phyloP scores from a whole-genome alignment of 2,797 vertebrate species.

The Artibeus jamaicensis region DNA sequence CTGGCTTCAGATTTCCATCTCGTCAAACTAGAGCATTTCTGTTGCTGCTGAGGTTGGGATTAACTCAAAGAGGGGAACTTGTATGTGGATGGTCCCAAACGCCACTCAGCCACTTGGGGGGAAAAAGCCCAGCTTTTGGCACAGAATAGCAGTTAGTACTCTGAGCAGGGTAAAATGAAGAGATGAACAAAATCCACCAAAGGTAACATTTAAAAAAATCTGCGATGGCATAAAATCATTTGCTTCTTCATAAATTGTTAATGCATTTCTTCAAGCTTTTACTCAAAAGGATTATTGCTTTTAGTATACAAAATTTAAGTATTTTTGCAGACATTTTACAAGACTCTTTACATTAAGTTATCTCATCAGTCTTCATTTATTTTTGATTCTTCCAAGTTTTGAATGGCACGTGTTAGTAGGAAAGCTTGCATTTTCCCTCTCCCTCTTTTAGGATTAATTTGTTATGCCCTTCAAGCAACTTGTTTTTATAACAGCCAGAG shows the following conservation, averaged over 20 bases:
- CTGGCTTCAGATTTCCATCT: neutral
- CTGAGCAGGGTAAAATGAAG: accelerated
- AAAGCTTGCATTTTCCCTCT: accelerated
- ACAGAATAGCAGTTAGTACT: neutral
- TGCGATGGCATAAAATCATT: neutral
- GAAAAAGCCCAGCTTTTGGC: neutral
- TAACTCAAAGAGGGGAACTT: neutral
- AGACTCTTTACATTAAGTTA: neutral
- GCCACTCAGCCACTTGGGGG: neutral
- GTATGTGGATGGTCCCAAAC: neutral
- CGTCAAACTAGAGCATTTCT: neutral
- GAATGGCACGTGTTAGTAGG: neutral
- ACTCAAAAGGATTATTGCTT: neutral
- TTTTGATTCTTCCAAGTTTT: neutral
- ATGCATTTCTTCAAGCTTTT: neutral
- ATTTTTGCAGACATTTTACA: neutral
- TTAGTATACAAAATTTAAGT: no score
- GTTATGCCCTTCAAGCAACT: neutral
- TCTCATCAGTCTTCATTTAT: neutral
- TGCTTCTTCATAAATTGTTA: neutral
- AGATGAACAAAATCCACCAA: neutral
- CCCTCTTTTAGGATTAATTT: neutral
- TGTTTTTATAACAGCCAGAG: neutral
- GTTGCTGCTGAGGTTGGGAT: neutral
- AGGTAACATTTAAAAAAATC: neutral